Evolutionary conservation across 2,113 vertebrate species (phyloP).

Genomic region (Dermatemys mawii): DNA sequence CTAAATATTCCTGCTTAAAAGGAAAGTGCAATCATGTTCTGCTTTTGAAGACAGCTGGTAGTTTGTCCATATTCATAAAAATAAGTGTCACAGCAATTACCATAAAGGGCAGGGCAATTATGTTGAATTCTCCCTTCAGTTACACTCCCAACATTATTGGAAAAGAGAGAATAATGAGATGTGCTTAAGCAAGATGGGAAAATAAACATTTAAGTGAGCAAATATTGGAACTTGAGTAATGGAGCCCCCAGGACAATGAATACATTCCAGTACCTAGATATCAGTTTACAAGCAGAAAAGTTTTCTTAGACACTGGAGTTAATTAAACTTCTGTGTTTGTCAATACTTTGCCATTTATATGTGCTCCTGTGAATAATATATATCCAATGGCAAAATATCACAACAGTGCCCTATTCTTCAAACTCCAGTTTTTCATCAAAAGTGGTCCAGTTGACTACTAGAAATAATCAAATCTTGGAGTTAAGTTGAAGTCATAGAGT

Average conservation of each 20-base stretch:
- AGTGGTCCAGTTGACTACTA: background rate
- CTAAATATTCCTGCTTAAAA: slow-evolving; percentile 15
- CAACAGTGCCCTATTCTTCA: background rate
- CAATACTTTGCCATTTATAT: background rate
- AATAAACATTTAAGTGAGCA: slow-evolving; percentile 27
- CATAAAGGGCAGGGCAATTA: background rate
- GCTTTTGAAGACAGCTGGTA: slow-evolving; percentile 15
- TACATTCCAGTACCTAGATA: slow-evolving; percentile 39
- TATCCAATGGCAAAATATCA: background rate
- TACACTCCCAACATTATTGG: slow-evolving; percentile 36
- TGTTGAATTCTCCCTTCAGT: slow-evolving; percentile 21
- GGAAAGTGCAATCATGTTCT: background rate
- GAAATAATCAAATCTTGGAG: background rate
- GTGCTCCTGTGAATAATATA: background rate
- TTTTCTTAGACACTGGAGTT: slow-evolving; percentile 27
- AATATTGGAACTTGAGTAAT: slow-evolving; percentile 37
- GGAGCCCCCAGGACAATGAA: slow-evolving; percentile 54
- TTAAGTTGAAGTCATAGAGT: background rate
- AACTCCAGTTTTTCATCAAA: background rate
- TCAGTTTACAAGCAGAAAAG: background rate
- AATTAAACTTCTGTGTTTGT: slow-evolving; percentile 35
- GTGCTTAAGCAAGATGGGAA: slow-evolving; percentile 19
- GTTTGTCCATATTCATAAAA: background rate
- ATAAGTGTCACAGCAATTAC: slow-evolving; percentile 4
- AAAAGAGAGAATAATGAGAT: slow-evolving; percentile 10